Conservation (phyloP, 2,888 invertebrate species). For the Pyrrhia umbra region DNA sequence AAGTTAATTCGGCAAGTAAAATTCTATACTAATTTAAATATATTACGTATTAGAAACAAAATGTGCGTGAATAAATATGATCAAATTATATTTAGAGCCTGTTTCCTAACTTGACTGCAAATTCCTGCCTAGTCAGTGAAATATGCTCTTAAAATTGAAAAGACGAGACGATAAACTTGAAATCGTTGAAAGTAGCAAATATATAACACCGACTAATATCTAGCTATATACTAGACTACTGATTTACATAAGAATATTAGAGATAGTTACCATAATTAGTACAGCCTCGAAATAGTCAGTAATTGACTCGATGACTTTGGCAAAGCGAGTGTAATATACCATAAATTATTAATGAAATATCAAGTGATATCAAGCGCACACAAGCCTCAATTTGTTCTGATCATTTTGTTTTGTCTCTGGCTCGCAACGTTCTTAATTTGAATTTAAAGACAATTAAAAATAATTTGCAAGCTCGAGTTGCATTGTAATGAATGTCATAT, state of each 20-base stretch:
- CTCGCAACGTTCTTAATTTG: conserved; percentile 12
- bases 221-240: conserved; percentile 42
- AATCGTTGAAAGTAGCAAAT: conserved; percentile 25
- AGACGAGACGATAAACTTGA: conserved; percentile 13
- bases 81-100: conserved; percentile 10
- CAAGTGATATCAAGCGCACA: no score
- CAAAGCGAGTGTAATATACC: conserved; percentile 36
- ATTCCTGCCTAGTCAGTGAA: conserved; percentile 2
- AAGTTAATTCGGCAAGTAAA: conserved; percentile 35
- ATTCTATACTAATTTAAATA: conserved; percentile 32
- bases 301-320: conserved; percentile 58
- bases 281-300: conserved; percentile 59
- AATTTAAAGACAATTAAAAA: conserved; percentile 29
- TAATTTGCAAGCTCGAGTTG: conserved; percentile 12
- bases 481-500: conserved; percentile 23
- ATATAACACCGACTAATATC: conserved; percentile 43
- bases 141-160: conserved; percentile 6
- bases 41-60: conserved; percentile 40
- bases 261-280: conserved; percentile 41
- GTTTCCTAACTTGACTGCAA: no score
- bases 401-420: conserved; percentile 25
- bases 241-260: conserved; percentile 42
- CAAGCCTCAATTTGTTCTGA: conserved; percentile 11
- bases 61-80: conserved; percentile 42
- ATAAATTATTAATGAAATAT: conserved; percentile 5